phyloP scores from a whole-genome alignment of 2,888 invertebrate species.

The Ormyrus rosae region DNA sequence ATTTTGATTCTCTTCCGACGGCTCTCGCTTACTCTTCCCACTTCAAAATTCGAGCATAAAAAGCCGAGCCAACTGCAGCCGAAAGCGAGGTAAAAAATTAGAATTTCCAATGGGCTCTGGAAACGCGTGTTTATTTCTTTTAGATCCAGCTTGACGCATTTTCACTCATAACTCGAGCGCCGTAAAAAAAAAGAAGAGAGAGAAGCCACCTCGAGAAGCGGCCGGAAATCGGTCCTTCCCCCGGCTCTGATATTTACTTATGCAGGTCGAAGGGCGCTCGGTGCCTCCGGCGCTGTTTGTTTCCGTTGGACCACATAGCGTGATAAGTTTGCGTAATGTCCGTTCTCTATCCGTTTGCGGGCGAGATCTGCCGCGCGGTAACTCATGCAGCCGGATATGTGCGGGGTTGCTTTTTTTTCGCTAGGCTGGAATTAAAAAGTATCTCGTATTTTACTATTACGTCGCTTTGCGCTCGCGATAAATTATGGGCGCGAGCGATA shows the following conservation, averaged over 20 bases:
- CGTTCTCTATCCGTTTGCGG: conserved; percentile 65
- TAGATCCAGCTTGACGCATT: conserved; percentile 16
- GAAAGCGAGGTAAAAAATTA: conserved; percentile 27
- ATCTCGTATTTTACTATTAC: background rate
- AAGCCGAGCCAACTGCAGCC: background rate
- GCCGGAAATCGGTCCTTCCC: no score
- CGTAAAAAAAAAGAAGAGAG: conserved; percentile 13
- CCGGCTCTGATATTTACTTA: conserved; percentile 66
- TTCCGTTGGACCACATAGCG: conserved; percentile 75
- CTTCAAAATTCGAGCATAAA: background rate
- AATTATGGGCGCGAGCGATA: no score
- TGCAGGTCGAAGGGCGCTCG: conserved; percentile 61
- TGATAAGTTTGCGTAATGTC: conserved; percentile 75
- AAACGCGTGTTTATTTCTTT: conserved; percentile 34
- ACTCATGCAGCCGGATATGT: conserved; percentile 66
- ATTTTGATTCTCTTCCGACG: no score
- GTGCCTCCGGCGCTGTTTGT: conserved; percentile 67
- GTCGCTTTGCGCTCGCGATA: no score
- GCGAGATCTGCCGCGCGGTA: conserved; percentile 68
- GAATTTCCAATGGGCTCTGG: conserved; percentile 48
- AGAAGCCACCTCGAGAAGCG: no score
- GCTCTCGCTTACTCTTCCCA: no score
- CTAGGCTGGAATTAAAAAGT: conserved; percentile 7
- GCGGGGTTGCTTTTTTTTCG: conserved; percentile 1
- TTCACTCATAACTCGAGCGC: conserved; percentile 20